Evolutionary conservation across 2,888 invertebrate species (phyloP), one percentile per base, ranked within the genome.

Genomic region (Ormyrus thymus): DNA sequence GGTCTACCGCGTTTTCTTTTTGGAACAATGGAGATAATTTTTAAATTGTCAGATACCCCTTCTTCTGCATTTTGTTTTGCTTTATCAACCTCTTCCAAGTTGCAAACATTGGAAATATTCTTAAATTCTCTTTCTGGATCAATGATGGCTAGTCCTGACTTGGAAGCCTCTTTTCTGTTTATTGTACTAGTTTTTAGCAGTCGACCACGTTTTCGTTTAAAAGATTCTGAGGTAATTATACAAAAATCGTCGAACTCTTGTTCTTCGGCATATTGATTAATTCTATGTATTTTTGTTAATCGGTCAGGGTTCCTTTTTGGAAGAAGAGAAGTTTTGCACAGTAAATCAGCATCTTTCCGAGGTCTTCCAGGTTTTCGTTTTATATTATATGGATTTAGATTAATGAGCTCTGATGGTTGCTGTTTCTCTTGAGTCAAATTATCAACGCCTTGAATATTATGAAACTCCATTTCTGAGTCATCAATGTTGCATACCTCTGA

Each of bases 281-380:
- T 29, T 29, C 29, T 29, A 29, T 29, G 29, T 2, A 29, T 29
- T 29, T 29, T 29, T 29, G 29, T 3, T 29, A 29, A 4, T 29
- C 29, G 2, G 1, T 29, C 29, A 4, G 29, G 29, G 29, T 29
- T 29, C 4, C 29, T 29, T 29, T 29, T 29, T 29, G 29, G 29
- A 29, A 29, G 29, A 29, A 29, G 29, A 29, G 29, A 29, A 29
- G 29, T 29, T 29, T 29, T 29, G 29, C 29, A 29, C 29, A 29
- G 4, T 29, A 29, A 29, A 29, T 29, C 3, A 29, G 29, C 3
- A 29, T 4, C 29, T 15, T 64, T 73, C 15, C n/a, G 53, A 50
- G 65, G 74, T 51, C 65, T 50, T n/a, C 74, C 74, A 9, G 48
- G 74, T 58, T 75, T 68, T 53, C 43, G 59, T 13, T 75, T 58